phyloP scores from a whole-genome alignment of 30 jellyfish, hydroid and myxozoan species.

The Sanderia malayensis region DNA sequence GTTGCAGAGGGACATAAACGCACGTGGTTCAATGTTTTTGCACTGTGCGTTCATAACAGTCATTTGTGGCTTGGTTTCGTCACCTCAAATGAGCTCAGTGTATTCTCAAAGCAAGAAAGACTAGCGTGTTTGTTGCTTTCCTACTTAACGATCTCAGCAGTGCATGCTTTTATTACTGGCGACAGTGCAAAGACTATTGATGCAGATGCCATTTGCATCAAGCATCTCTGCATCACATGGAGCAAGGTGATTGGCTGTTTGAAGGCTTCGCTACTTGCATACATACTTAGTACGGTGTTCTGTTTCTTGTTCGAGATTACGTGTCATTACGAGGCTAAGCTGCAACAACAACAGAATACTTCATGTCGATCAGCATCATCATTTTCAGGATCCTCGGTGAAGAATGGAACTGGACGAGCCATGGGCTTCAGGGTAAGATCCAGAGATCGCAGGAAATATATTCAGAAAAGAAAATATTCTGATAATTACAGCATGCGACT shows the following conservation, averaged over 20 bases:
- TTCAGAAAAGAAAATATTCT: no score
- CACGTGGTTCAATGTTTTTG: background rate
- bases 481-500: no score
- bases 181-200: no score
- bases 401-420: no score
- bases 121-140: background rate
- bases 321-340: background rate
- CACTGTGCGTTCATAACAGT: background rate
- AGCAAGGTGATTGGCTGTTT: background rate
- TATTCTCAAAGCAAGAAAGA: constrained; percentile 19
- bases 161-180: background rate
- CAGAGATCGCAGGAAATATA: no score
- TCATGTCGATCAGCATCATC: no score
- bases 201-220: background rate
- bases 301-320: background rate
- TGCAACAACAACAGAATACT: no score
- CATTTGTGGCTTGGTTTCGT: constrained; percentile 49
- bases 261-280: background rate
- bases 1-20: background rate
- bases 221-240: constrained; percentile 3
- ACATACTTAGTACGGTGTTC: background rate
- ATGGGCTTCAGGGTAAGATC: no score
- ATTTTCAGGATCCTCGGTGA: no score
- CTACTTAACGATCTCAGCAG: background rate
- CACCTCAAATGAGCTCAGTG: constrained; percentile 20